Evolutionary conservation across 1,140 invertebrate species (phyloP), one percentile per base, ranked within the genome.

Genomic region (Caenorhabditis brenneri): DNA sequence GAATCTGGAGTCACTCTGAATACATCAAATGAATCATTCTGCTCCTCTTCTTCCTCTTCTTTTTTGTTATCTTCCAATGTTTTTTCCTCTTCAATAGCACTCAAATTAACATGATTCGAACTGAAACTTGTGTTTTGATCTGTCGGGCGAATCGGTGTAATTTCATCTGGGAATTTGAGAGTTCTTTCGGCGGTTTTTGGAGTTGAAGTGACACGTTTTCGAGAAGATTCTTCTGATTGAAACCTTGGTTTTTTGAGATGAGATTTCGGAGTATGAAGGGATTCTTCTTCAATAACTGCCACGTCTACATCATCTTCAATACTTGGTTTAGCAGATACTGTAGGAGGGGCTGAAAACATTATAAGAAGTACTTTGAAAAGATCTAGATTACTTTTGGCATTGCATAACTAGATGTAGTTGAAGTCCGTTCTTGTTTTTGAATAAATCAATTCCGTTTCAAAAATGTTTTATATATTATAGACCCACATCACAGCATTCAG

Each of bases 41-140:
- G 9, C 2, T 29, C 53, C 27, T 27, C 49, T n/a, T 33, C 58
- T 33, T 65, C 58, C 19, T 65, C 31, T 12, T 53, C n/a, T 24
- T 53, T 12, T n/a, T 53, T 24, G 3, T 53, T n/a, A 0, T 6
- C 49, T 12, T 9, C 1, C 0, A 29, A 7, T 12, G 53, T 58
- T 29, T 12, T 27, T 65, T 65, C 65, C 15, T 74, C 65, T 42
- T 39, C 36, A 74, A 74, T 74, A 24, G 22, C 65, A 74, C 65
- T 74, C 65, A 74, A 74, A 74, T 74, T 74, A n/a, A 46, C 65
- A 19, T 1, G 22, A 42, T 74, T 74, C 9, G 36, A 74, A 74
- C n/a, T 42, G 10, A 55, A 27, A 42, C 15, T 15, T 27, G 5
- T 24, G 15, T 31, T 15, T 10, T 24, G 3, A 42, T 74, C 65